Conservation (phyloP, 2,797 vertebrate genomes). For the Gorsachius magnificus region DNA sequence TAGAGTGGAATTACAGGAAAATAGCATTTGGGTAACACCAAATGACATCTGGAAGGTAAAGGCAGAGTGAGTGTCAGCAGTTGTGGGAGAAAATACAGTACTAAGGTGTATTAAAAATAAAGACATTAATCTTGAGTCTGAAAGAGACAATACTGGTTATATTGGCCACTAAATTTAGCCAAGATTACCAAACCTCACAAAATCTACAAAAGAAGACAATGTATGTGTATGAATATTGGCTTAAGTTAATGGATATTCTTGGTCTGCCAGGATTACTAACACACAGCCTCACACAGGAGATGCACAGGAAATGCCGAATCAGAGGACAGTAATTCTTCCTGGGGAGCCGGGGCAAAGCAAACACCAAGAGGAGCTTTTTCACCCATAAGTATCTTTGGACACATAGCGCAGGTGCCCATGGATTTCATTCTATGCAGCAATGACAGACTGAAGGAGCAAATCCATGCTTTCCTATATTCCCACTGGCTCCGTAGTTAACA, state of each 20-base stretch:
- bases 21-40: background rate
- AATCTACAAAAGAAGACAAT: background rate
- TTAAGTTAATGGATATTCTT: background rate
- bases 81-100: background rate
- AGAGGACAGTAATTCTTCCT: background rate
- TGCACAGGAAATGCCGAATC: background rate
- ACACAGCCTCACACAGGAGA: background rate
- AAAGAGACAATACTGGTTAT: background rate
- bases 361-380: background rate
- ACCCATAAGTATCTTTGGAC: background rate
- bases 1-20: background rate
- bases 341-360: background rate
- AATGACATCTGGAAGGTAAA: background rate
- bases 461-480: background rate
- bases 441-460: background rate
- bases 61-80: background rate
- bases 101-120: background rate
- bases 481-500: background rate
- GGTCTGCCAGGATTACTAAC: background rate
- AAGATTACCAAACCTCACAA: background rate
- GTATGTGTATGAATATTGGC: background rate
- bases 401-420: background rate
- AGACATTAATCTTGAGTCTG: background rate
- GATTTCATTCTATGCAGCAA: background rate
- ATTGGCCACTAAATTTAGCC: background rate